Percentiles rank a stretch among this genome's conserved stretches.
phyloP scores from a whole-genome alignment of 2,888 invertebrate species.

The Ochlodes sylvanus region DNA sequence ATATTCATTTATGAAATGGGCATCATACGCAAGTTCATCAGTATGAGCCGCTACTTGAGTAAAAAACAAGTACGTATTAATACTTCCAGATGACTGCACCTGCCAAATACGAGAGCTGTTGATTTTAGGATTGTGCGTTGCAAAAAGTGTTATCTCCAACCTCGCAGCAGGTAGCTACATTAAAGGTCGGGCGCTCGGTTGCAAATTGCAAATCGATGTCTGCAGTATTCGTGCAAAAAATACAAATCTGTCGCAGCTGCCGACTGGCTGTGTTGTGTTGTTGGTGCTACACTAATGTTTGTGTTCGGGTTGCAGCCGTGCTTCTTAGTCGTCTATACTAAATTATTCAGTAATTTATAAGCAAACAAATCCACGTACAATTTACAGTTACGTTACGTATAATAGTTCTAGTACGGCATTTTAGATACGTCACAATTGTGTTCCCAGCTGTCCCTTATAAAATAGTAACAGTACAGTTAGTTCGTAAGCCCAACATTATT shows the following conservation, averaged over 20 bases:
- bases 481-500: slow-evolving; percentile 16
- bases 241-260: slow-evolving; percentile 66
- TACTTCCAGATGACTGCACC: slow-evolving; percentile 20
- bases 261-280: slow-evolving; percentile 33
- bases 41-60: neutral
- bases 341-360: no score
- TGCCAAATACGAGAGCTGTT: slow-evolving; percentile 27
- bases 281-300: neutral
- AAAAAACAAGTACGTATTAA: neutral
- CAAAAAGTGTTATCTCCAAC: slow-evolving; percentile 30
- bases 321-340: no score
- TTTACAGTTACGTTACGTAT: no score
- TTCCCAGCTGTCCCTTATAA: neutral
- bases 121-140: slow-evolving; percentile 17
- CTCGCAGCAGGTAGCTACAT: slow-evolving; percentile 51
- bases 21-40: no score
- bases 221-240: slow-evolving; percentile 64
- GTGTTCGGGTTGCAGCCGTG: no score
- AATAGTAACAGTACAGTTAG: slow-evolving; percentile 6
- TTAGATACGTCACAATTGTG: neutral
- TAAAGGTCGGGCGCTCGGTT: slow-evolving; percentile 52
- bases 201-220: slow-evolving; percentile 71
- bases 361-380: no score
- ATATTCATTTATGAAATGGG: no score
- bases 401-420: no score